phyloP scores from a whole-genome alignment of 1,140 invertebrate species.

The Diabrotica undecimpunctata region DNA sequence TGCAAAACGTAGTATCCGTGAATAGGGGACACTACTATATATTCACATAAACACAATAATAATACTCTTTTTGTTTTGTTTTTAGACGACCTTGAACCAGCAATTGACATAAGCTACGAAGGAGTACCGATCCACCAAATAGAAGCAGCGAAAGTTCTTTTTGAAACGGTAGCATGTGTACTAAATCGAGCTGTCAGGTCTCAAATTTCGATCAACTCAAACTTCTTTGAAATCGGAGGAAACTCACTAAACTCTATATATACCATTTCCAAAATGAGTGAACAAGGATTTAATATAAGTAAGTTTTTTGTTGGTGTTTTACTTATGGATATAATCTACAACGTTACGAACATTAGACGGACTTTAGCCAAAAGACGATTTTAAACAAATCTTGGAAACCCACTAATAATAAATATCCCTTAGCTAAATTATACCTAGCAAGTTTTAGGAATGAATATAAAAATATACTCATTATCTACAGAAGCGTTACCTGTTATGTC shows the following conservation, averaged over 20 bases:
- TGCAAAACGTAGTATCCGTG: too few species aligned
- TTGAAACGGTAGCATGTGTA: constrained; percentile 67
- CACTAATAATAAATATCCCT: too few species aligned
- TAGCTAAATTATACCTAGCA: too few species aligned
- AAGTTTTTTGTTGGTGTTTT: too few species aligned
- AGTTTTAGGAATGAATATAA: too few species aligned
- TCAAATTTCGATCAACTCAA: constrained; percentile 57
- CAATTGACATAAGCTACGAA: constrained; percentile 49
- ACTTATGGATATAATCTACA: too few species aligned
- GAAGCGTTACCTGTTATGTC: too few species aligned
- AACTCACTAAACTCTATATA: constrained; percentile 83
- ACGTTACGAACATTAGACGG: too few species aligned
- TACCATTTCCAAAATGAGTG: constrained; percentile 71
- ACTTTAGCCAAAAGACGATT: too few species aligned
- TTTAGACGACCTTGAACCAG: constrained; percentile 31
- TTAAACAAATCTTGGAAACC: too few species aligned
- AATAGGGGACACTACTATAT: too few species aligned
- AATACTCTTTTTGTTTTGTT: not conserved
- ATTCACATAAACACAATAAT: not conserved
- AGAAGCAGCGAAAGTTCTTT: constrained; percentile 62
- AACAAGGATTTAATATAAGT: constrained; percentile 74
- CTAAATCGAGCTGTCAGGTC: constrained; percentile 59
- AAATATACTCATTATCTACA: too few species aligned
- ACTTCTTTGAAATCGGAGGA: constrained; percentile 81
- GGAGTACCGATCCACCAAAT: constrained; percentile 58